These are phyloP conservation scores for Forficula auricularia DNA, from an alignment of 1,140 invertebrate species.

Conservation along the genomic window DNA sequence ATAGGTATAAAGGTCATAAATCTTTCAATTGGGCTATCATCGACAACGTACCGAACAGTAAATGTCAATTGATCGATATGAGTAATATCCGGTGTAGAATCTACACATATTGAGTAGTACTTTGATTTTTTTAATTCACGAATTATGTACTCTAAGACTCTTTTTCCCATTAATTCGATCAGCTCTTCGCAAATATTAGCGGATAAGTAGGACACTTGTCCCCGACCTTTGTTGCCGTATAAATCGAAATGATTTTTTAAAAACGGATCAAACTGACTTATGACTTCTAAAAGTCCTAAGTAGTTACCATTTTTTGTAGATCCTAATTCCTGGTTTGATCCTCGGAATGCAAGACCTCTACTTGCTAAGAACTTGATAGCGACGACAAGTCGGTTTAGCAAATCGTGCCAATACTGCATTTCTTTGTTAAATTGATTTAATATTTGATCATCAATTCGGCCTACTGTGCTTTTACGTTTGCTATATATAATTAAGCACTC, in stretches of 20 bases:
- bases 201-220: conserved; percentile 13
- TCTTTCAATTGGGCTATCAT: not conserved
- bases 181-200: not conserved
- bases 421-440: conserved; percentile 6
- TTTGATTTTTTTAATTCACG: not conserved
- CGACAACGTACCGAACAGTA: not conserved
- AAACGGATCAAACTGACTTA: conserved; percentile 16
- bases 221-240: conserved; percentile 19
- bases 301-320: conserved; percentile 18
- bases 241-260: conserved; percentile 19
- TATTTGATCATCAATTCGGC: conserved; percentile 9
- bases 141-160: not conserved
- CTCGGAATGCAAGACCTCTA: conserved; percentile 17
- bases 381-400: conserved; percentile 16
- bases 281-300: conserved; percentile 18
- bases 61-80: not conserved
- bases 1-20: not conserved
- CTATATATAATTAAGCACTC: conserved; percentile 9
- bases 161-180: not conserved
- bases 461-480: conserved; percentile 7
- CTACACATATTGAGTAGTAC: not conserved
- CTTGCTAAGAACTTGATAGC: conserved; percentile 15
- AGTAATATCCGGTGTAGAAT: conserved; percentile 1
- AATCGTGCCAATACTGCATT: conserved; percentile 13
- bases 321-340: conserved; percentile 17